Evolutionary conservation across 2,113 vertebrate genomes (phyloP).

Genomic region (Bubo bubo): DNA sequence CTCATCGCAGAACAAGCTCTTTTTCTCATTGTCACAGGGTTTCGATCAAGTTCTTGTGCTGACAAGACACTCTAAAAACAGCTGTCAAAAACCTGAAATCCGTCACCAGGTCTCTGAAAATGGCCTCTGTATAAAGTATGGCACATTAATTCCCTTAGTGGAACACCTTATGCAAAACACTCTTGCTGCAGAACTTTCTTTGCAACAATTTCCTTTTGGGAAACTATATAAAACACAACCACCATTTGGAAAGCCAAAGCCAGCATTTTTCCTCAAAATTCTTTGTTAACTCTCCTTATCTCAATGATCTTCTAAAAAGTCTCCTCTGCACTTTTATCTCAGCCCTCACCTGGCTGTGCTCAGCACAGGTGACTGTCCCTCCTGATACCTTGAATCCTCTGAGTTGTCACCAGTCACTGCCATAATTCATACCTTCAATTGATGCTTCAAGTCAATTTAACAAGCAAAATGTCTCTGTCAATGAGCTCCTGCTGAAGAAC

Average conservation of each 20-base stretch:
- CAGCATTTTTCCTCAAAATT: background rate
- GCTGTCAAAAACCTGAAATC: background rate
- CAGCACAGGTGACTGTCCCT: background rate
- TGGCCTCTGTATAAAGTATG: background rate
- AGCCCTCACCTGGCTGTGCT: background rate
- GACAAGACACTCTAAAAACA: constrained; percentile 7
- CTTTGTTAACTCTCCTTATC: background rate
- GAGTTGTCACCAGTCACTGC: background rate
- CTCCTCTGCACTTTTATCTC: background rate
- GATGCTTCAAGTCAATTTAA: background rate
- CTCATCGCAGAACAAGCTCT: background rate
- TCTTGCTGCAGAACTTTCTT: background rate
- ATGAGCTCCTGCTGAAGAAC: background rate
- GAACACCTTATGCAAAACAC: background rate
- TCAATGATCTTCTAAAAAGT: background rate
- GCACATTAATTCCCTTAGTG: background rate
- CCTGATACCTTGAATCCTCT: background rate
- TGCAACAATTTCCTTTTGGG: background rate
- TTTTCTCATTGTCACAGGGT: constrained; percentile 17
- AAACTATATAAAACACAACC: background rate
- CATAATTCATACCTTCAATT: background rate
- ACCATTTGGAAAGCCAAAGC: background rate
- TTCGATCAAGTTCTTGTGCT: constrained; percentile 42
- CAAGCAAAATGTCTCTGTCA: background rate
- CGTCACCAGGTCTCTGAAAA: background rate